Evolutionary conservation across 2,113 vertebrate genomes (phyloP), one percentile per base, ranked within the genome.

Genomic region (Amblyornis subalaris): DNA sequence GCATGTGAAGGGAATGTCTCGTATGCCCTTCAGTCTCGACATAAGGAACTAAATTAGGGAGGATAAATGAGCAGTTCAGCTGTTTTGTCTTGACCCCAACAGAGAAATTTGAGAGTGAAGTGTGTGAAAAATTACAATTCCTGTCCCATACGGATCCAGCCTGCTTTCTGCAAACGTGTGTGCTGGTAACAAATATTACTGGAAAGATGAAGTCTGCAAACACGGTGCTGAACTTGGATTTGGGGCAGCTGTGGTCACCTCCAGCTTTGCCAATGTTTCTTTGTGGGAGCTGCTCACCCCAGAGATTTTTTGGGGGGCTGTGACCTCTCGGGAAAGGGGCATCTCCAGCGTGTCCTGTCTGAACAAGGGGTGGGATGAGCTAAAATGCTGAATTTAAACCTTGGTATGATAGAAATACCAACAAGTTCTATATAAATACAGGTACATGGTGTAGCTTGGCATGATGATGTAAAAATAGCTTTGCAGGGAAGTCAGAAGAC

Each of bases 341-440:
- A 45, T 42, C 21, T 74, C 38, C 38, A 0, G 0, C 0, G 0
- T 1, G 2, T 13, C 21, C 48, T n/a, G 31, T 14, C 28, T 0
- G 0, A 66, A 42, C 20, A n/a, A 44, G 58, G 74, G 44, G 35
- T 25, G 24, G 29, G 33, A 26, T 2, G 33, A 64, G 19, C 17
- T 22, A 36, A 81, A 96, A 48, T 51, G 33, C n/a, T 74, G 26
- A 36, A 33, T 78, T 71, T 55, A 64, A 83, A 36, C 15, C 12
- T 36, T 33, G 36, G 15, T 61, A 5, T 8, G 9, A 48, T 6
- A 70, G 70, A 81, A 89, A 64, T 61, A 53, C 22, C 45, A 65
- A 20, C 17, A 24, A 69, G 31, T 53, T 65, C 47, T 75, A 17
- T 61, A 50, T 18, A 82, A 76, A 65, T 66, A 70, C 0, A 3